These are phyloP conservation scores for Thera britannica DNA, from an alignment of 2,888 invertebrate genomes.

Conservation along the genomic window DNA sequence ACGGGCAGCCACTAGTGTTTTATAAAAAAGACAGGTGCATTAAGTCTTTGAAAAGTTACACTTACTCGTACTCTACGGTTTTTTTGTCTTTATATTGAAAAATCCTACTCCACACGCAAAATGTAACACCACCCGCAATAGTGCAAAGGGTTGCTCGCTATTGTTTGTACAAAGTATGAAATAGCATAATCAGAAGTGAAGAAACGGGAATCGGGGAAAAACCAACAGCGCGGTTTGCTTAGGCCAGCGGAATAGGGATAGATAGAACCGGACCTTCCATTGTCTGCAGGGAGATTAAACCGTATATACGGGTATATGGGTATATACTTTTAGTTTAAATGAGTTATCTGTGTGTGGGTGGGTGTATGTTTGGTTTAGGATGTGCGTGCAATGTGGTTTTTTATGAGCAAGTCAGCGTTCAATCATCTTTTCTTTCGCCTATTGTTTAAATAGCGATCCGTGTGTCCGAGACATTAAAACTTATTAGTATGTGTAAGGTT, in stretches of 20 bases:
- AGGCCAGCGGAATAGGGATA: slow-evolving; percentile 81
- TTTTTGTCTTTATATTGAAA: neutral
- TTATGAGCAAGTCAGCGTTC: no score
- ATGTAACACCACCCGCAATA: slow-evolving; percentile 67
- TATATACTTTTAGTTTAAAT: slow-evolving; percentile 1
- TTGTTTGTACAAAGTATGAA: slow-evolving; percentile 84
- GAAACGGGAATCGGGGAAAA: slow-evolving; percentile 83
- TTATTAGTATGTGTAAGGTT: no score
- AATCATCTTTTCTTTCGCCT: no score
- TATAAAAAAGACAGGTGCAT: no score
- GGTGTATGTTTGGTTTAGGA: neutral
- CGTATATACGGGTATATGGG: slow-evolving; percentile 15
- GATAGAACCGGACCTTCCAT: slow-evolving; percentile 67
- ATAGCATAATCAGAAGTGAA: slow-evolving; percentile 85
- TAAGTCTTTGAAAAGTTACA: no score
- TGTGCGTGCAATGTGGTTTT: neutral
- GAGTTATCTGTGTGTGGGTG: neutral
- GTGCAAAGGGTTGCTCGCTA: slow-evolving; percentile 80
- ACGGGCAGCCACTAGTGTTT: no score
- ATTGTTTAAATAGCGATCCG: no score
- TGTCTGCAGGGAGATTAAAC: slow-evolving; percentile 67
- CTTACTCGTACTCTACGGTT: no score
- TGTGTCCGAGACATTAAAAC: no score
- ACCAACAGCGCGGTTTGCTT: slow-evolving; percentile 83
- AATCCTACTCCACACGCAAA: slow-evolving; percentile 58